Evolutionary conservation across 2,113 vertebrate genomes (phyloP).

Genomic region (cat (Felis catus)): F.catus_Fca126_mat1.0 CM031415.1:112136001-112136500

Average conservation of each 20-base stretch:
- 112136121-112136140: neutral
- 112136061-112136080: neutral
- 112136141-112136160: neutral
- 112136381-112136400: accelerated
- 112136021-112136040: neutral
- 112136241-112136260: neutral
- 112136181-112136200: neutral
- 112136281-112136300: neutral
- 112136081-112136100: neutral
- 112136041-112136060: neutral
- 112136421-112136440: neutral
- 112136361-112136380: neutral
- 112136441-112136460: neutral
- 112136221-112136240: neutral
- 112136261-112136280: neutral
- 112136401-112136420: neutral
- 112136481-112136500: neutral
- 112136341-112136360: neutral
- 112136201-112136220: neutral
- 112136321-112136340: neutral
- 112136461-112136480: neutral
- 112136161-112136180: neutral
- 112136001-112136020: neutral
- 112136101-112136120: neutral
- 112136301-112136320: neutral